Conservation (phyloP, 2,113 vertebrate species). For the Pluvianellus socialis region DNA sequence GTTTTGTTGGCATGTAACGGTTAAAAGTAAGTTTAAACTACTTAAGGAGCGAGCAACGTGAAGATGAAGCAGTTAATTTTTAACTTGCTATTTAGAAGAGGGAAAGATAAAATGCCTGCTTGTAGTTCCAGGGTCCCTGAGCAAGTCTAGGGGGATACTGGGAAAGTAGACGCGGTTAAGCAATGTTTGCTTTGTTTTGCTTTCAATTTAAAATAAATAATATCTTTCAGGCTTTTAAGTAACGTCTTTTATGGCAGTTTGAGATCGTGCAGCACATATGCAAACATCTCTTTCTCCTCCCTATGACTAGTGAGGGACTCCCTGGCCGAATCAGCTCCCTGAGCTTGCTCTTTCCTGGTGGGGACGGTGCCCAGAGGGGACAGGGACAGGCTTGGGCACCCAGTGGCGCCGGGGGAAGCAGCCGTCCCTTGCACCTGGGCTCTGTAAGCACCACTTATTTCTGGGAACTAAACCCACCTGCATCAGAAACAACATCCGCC, state of each 20-base stretch:
- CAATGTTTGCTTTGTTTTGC: constrained; percentile 28
- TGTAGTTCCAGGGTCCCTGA: background rate
- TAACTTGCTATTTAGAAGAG: constrained; percentile 57
- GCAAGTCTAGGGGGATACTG: background rate
- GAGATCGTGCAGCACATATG: background rate
- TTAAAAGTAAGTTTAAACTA: constrained; percentile 93
- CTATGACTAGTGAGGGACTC: background rate
- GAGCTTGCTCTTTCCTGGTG: background rate
- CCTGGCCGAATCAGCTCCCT: background rate
- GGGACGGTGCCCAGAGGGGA: background rate
- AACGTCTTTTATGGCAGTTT: background rate
- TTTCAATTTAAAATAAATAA: constrained; percentile 45
- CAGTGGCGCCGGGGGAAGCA: background rate
- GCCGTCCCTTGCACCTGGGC: background rate
- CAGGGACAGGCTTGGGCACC: background rate
- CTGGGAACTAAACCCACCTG: background rate
- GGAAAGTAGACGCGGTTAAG: background rate
- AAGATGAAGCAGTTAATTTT: constrained; percentile 69
- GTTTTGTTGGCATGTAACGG: constrained; percentile 96
- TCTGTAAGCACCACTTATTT: background rate
- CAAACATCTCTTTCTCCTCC: background rate
- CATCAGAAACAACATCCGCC: accelerated
- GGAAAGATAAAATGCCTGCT: constrained; percentile 52
- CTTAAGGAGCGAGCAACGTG: constrained; percentile 77
- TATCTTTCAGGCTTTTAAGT: background rate